These are phyloP conservation scores for Petrolisthes cinctipes DNA, from an alignment of 2,888 invertebrate genomes.

Conservation along the genomic window DNA sequence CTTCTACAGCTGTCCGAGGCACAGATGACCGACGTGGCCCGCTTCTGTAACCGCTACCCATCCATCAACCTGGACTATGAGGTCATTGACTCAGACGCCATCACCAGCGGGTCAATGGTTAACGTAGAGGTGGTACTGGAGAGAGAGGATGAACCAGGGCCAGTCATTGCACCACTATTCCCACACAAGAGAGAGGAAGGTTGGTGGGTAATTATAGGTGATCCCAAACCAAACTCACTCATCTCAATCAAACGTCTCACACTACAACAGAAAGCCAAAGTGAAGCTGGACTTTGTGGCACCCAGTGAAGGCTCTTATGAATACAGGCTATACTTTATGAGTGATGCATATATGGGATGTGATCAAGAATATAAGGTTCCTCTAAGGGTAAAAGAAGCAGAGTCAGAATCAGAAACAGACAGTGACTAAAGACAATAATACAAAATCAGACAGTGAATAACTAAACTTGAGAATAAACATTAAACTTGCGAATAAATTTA, in stretches of 20 bases:
- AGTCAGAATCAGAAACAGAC: conserved; percentile 67
- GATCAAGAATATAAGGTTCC: conserved; percentile 98
- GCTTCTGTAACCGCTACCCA: conserved; percentile 98
- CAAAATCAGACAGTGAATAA: conserved; percentile 66
- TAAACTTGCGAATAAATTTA: no score
- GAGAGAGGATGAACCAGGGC: conserved; percentile 96
- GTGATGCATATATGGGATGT: conserved; percentile 98
- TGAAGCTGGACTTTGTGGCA: conserved; percentile 91
- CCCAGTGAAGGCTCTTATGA: conserved; percentile 77
- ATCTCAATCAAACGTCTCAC: conserved; percentile 97
- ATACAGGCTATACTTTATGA: conserved; percentile 98
- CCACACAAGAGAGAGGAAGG: conserved; percentile 95
- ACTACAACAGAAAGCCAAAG: conserved; percentile 91
- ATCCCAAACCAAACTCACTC: conserved; percentile 92
- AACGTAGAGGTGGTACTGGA: conserved; percentile 89
- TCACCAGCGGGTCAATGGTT: conserved; percentile 86
- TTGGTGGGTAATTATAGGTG: conserved; percentile 98
- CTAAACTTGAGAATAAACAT: no score
- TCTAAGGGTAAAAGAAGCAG: conserved; percentile 80
- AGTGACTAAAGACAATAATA: conserved; percentile 65
- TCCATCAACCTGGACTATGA: conserved; percentile 97
- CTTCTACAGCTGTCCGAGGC: conserved; percentile 78
- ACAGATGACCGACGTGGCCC: conserved; percentile 97
- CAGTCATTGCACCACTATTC: conserved; percentile 98
- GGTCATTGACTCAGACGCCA: conserved; percentile 83